Conservation (phyloP, 2,797 vertebrate species). For the Benthosema pterotum region DNA sequence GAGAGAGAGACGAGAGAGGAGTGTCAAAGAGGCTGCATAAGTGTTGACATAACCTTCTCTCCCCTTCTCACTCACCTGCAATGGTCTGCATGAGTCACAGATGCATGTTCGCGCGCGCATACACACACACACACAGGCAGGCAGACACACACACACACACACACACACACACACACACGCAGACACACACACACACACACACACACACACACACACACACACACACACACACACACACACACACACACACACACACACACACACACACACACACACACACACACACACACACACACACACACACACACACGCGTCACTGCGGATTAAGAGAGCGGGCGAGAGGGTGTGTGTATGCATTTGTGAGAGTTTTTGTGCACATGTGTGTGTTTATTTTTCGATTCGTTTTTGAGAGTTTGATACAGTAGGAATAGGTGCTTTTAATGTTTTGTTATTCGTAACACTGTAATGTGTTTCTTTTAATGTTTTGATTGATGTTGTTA, state of each 20-base stretch:
- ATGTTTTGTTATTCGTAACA: no score
- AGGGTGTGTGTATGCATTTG: neutral
- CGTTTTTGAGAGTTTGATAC: no score
- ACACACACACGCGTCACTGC: constrained; percentile 51
- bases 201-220: constrained; percentile 53
- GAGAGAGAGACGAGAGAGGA: constrained; percentile 23
- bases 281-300: constrained; percentile 41
- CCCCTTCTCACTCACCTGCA: constrained; percentile 52
- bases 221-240: constrained; percentile 42
- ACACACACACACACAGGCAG: neutral
- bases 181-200: constrained; percentile 52
- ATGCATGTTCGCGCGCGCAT: neutral
- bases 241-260: no score
- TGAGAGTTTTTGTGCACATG: no score
- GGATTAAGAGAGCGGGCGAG: constrained; percentile 2
- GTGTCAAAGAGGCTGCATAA: constrained; percentile 37
- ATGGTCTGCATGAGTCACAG: constrained; percentile 46
- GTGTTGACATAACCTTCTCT: constrained; percentile 60
- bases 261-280: constrained; percentile 41
- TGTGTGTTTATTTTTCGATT: neutral
- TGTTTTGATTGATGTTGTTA: no score
- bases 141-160: constrained; percentile 47
- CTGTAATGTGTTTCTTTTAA: no score
- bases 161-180: constrained; percentile 36
- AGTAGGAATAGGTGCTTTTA: no score